Conservation (phyloP, 1,140 invertebrate genomes). For the Drosophila fuyamai region DNA sequence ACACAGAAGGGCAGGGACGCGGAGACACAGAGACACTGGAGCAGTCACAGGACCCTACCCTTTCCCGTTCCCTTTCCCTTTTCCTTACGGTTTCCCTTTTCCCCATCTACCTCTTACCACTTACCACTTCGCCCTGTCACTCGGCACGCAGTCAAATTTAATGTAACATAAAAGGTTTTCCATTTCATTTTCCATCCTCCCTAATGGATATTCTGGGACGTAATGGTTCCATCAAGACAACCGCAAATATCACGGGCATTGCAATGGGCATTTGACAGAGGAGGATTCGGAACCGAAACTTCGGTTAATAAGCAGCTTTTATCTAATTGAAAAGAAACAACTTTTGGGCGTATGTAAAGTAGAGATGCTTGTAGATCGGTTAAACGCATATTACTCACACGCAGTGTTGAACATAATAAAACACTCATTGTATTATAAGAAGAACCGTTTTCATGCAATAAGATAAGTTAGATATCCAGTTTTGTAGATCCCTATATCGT, state of each 20-base stretch:
- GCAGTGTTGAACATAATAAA: background rate
- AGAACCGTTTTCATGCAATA: too few relatives aligned
- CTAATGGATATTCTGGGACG: conserved; percentile 15
- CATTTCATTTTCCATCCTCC: conserved; percentile 32
- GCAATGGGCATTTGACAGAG: conserved; percentile 3
- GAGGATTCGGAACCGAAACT: background rate
- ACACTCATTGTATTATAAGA: too few relatives aligned
- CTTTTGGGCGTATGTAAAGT: too few relatives aligned
- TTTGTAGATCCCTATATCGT: too few relatives aligned
- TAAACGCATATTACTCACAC: background rate
- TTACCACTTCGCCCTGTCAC: conserved; percentile 3
- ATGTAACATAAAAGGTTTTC: conserved; percentile 53
- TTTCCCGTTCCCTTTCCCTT: background rate
- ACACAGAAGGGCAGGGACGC: background rate
- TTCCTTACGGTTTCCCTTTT: too few relatives aligned
- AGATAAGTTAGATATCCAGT: too few relatives aligned
- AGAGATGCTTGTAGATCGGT: too few relatives aligned
- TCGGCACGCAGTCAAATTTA: conserved; percentile 49
- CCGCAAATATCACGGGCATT: conserved; percentile 16
- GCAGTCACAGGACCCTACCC: background rate
- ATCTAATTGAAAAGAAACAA: background rate
- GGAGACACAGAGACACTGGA: too few relatives aligned
- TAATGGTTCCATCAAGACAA: conserved; percentile 38
- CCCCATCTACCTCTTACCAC: background rate
- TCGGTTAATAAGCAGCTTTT: background rate